A percentile compares a stretch with the other conserved stretches of the same genome.
These are phyloP conservation scores for Gryllus longicercus DNA, from an alignment of 2,888 invertebrate species.

Conservation along the genomic window DNA sequence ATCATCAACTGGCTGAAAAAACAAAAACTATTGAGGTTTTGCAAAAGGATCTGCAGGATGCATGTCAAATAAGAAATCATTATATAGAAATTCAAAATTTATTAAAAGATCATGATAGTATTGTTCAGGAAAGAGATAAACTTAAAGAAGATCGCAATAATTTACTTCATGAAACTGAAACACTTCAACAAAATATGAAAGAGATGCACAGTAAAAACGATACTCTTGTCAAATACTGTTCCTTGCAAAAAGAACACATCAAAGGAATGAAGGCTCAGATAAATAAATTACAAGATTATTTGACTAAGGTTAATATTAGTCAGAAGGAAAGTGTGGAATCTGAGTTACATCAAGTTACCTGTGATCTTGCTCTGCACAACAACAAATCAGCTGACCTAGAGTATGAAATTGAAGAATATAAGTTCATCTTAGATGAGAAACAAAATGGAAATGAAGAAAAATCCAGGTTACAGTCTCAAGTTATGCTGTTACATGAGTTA, in stretches of 20 bases:
- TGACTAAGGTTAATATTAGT: not conserved
- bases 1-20: not conserved
- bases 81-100: not conserved
- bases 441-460: slow-evolving; percentile 7
- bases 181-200: not conserved
- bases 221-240: not conserved
- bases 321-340: not conserved
- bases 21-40: not conserved
- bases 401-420: not conserved
- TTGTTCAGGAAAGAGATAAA: not conserved
- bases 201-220: not conserved
- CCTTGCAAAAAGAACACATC: not conserved
- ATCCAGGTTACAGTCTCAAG: not conserved
- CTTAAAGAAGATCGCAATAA: not conserved
- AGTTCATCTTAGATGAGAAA: not conserved
- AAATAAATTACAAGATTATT: not conserved
- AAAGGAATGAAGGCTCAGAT: not conserved
- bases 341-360: not conserved
- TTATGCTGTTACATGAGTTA: not conserved
- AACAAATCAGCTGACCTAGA: not conserved
- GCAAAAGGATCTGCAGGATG: not conserved
- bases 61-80: not conserved
- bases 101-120: not conserved
- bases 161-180: not conserved
- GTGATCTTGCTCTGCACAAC: not conserved